Base-by-base conservation (phyloP, 1,140 invertebrate genomes). In the Drosophila bocqueti region DNA sequence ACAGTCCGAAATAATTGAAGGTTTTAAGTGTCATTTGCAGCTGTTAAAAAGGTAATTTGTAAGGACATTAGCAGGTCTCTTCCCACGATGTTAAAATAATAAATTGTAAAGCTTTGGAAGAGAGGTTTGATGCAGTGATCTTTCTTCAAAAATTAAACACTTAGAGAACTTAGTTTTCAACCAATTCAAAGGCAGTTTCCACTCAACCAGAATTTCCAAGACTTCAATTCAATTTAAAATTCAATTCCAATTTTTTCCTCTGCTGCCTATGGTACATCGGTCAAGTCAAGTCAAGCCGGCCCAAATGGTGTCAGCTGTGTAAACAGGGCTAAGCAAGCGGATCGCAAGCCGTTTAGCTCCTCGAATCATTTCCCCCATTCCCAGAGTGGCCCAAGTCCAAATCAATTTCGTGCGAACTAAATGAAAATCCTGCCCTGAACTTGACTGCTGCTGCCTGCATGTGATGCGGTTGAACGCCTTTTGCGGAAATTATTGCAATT, bases 401-500 rank as follows among this genome's bases (percentile, higher is more conserved):
- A 76, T 66, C 76, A 83, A 79, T 82, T 76, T 73, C 71, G 45
- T 74, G 73, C 65, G 63, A 74, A 50, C 54, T 26, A 18, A 73
- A 73, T 73, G 45, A 73, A 73, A 73, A 73, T 61, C 54, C 46
- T 73, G 54, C 83, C 86, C 86, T 87, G 83, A 87, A 89, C 83
- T 87, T 87, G 83, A 66, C 66, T 81, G 57, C 49, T 29, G 49
- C 60, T 74, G 66, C 58, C 68, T 83, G 80, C 69, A 76, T 83
- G 82, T 73, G 85, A 74, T 90, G 68, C 72, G 74, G 71, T 47
- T 66, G 81, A 77, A 81, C 78, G 84, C 84, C 76, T 90, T 74
- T 84, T 84, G 69, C 85, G 85, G 85, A 89, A 89, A 89, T 84
- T 85, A 89, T 90, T 74, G 81, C 81, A 90, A 90, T 90, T 84